These are phyloP conservation scores for Tenodera sinensis DNA, from an alignment of 2,888 invertebrate genomes.

Conservation along the genomic window DNA sequence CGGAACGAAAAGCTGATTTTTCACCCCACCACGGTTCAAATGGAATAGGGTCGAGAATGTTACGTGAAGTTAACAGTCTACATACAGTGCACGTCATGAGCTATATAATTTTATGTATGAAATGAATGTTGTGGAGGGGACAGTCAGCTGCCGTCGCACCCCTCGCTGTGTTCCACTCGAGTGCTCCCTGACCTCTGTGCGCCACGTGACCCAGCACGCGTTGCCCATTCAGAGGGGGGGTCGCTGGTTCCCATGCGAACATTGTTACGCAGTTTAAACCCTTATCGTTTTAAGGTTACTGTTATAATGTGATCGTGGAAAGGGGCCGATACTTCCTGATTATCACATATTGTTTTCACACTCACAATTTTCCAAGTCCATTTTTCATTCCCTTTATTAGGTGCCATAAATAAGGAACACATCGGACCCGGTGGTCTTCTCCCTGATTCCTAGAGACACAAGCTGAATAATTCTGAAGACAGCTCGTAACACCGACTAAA, in stretches of 20 bases:
- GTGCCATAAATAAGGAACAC: not conserved
- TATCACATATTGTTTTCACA: not conserved
- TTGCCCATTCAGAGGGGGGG: constrained; percentile 12
- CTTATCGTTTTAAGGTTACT: constrained; percentile 15
- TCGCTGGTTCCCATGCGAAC: constrained; percentile 15
- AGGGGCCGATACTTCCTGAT: not conserved
- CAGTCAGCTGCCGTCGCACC: not conserved
- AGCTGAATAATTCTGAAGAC: too few species aligned
- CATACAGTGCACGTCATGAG: not conserved
- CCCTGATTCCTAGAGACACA: too few species aligned
- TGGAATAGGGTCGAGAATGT: not conserved
- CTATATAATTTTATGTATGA: not conserved
- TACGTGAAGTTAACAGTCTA: not conserved
- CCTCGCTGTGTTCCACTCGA: constrained; percentile 24
- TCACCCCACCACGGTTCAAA: not conserved
- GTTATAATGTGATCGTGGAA: not conserved
- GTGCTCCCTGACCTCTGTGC: constrained; percentile 9
- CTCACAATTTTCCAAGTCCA: not conserved
- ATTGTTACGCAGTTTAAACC: constrained; percentile 26
- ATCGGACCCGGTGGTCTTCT: too few species aligned
- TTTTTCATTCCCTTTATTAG: not conserved
- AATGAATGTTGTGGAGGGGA: not conserved
- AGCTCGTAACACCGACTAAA: too few species aligned
- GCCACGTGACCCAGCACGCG: constrained; percentile 28
- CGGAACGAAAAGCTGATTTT: not conserved